Conservation (phyloP, 2,113 vertebrate species). For the Ifrita kowaldi region DNA sequence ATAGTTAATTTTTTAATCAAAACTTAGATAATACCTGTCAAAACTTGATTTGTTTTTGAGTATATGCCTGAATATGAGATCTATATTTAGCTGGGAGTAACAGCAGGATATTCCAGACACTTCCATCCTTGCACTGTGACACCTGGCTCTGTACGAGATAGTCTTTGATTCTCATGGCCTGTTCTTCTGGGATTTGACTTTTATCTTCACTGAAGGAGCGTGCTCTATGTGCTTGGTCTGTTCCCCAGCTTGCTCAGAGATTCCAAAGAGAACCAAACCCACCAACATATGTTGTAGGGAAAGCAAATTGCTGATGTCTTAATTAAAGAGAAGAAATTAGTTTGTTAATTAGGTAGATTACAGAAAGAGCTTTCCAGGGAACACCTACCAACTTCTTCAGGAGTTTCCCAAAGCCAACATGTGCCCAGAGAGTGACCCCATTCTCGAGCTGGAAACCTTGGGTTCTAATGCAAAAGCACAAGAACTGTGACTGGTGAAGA, state of each 20-base stretch:
- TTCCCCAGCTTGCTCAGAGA: background rate
- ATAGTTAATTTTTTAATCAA: background rate
- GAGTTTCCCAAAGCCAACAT: background rate
- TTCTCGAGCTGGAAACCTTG: background rate
- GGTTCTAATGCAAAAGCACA: background rate
- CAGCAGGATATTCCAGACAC: background rate
- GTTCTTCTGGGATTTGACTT: background rate
- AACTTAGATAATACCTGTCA: background rate
- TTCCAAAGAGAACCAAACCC: background rate
- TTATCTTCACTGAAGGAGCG: background rate
- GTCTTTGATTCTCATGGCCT: background rate
- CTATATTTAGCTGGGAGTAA: background rate
- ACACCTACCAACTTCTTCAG: background rate
- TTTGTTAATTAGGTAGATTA: background rate
- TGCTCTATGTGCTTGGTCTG: background rate
- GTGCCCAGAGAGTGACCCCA: background rate
- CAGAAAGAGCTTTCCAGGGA: background rate
- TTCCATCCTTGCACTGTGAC: background rate
- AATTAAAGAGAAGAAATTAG: background rate
- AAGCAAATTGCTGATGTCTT: background rate
- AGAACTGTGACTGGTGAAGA: rapidly evolving
- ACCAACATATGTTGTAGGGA: background rate
- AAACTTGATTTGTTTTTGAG: background rate
- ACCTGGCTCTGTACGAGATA: rapidly evolving
- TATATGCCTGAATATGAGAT: background rate